Evolutionary conservation across 2,797 vertebrate species (phyloP).

Genomic region (Megaceryle alcyon): DNA sequence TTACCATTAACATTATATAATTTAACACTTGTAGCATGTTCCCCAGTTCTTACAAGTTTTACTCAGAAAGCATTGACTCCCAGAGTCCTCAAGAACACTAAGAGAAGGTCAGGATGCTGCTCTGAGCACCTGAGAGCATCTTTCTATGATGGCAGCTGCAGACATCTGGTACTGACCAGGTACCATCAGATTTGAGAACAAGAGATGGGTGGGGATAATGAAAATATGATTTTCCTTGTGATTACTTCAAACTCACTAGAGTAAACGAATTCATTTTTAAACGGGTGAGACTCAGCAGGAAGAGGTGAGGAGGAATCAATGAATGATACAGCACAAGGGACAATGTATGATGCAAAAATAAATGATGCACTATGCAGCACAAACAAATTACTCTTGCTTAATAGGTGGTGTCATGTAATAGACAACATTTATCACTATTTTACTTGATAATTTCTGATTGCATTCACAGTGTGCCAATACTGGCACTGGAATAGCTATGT

Average conservation of each 20-base stretch:
- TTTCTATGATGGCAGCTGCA: not conserved
- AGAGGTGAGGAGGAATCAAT: not conserved
- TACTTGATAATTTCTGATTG: slow-evolving; percentile 16
- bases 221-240: not conserved
- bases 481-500: not conserved
- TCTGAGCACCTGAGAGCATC: not conserved
- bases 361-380: not conserved
- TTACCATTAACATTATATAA: not conserved
- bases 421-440: slow-evolving; percentile 9
- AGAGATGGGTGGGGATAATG: not conserved
- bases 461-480: not conserved
- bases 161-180: not conserved
- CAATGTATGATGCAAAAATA: slow-evolving; percentile 13
- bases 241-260: not conserved
- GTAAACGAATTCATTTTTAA: not conserved
- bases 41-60: not conserved
- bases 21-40: not conserved
- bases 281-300: slow-evolving; percentile 10
- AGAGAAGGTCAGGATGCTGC: not conserved
- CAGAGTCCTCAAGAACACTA: not conserved
- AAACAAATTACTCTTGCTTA: not conserved
- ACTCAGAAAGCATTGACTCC: not conserved
- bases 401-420: not conserved
- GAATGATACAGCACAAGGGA: not conserved
- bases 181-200: not conserved